Percentiles rank a stretch among this genome's conserved stretches.
Evolutionary conservation across 2,888 invertebrate genomes (phyloP).

Genomic region (Brachycybe producta): DNA sequence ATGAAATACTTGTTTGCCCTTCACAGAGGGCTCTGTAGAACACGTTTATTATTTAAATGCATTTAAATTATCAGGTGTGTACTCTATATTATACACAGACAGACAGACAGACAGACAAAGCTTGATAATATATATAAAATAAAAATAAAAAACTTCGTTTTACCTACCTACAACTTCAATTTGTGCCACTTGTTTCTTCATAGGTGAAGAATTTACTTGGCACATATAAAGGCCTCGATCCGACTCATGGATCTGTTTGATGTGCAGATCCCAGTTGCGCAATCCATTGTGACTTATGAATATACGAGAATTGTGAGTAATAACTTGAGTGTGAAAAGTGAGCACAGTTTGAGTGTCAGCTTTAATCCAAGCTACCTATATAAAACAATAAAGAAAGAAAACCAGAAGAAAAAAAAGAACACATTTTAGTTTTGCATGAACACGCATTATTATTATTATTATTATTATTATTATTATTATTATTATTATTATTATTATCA

Average conservation of each 20-base stretch:
- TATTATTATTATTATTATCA: no score
- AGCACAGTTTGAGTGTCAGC: conserved; percentile 85
- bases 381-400: not conserved
- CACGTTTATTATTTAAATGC: no score
- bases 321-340: conserved; percentile 81
- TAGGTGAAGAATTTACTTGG: conserved; percentile 40
- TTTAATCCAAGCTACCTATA: conserved; percentile 80
- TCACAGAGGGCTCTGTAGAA: no score
- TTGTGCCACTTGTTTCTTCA: conserved; percentile 15
- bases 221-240: conserved; percentile 89
- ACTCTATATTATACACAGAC: no score
- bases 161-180: conserved; percentile 20
- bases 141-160: no score
- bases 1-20: no score
- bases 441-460: no score
- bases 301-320: conserved; percentile 78
- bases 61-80: no score
- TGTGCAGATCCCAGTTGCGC: conserved; percentile 20
- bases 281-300: conserved; percentile 28
- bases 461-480: no score
- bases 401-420: not conserved
- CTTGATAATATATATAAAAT: not conserved
- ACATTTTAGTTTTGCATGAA: not conserved
- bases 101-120: not conserved
- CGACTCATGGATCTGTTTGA: conserved; percentile 40